phyloP scores from a whole-genome alignment of 2,113 vertebrate genomes.

The Perca schrenkii region DNA sequence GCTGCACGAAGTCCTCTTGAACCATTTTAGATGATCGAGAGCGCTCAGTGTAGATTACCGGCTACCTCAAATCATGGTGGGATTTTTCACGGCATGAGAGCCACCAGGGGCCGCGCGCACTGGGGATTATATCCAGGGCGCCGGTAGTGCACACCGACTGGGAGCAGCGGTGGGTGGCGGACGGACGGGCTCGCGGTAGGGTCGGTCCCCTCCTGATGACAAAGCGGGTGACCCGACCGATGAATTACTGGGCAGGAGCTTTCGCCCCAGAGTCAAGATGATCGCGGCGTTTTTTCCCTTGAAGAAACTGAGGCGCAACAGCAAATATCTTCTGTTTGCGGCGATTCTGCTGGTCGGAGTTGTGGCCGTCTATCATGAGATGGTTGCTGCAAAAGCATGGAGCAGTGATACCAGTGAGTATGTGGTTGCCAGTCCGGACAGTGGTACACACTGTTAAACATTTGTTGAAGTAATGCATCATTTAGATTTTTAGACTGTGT shows the following conservation, averaged over 20 bases:
- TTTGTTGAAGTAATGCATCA: not conserved
- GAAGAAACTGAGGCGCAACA: slow-evolving; percentile 78
- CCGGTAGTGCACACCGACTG: slow-evolving; percentile 31
- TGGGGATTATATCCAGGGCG: slow-evolving; percentile 22
- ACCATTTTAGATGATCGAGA: slow-evolving; percentile 10
- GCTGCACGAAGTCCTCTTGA: not conserved
- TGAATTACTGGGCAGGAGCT: slow-evolving; percentile 11
- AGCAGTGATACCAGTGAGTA: slow-evolving; percentile 60
- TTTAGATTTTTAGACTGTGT: not conserved
- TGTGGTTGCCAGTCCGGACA: not conserved
- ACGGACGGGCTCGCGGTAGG: not conserved
- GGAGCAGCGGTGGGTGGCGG: slow-evolving; percentile 18
- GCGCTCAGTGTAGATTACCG: not conserved
- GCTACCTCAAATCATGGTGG: not conserved
- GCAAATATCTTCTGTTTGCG: slow-evolving; percentile 64
- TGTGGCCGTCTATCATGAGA: slow-evolving; percentile 76
- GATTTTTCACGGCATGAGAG: slow-evolving; percentile 50
- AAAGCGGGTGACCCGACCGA: slow-evolving; percentile 10
- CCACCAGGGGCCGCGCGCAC: slow-evolving; percentile 6
- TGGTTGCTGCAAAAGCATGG: slow-evolving; percentile 58
- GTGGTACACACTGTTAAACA: not conserved
- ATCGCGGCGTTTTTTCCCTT: slow-evolving; percentile 68
- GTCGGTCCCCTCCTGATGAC: slow-evolving; percentile 26
- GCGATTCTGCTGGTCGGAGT: slow-evolving; percentile 66
- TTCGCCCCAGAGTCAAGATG: slow-evolving; percentile 52